Evolutionary conservation across 2,797 vertebrate genomes (phyloP), one percentile per base, ranked within the genome.

Genomic region (Phoebastria nigripes): DNA sequence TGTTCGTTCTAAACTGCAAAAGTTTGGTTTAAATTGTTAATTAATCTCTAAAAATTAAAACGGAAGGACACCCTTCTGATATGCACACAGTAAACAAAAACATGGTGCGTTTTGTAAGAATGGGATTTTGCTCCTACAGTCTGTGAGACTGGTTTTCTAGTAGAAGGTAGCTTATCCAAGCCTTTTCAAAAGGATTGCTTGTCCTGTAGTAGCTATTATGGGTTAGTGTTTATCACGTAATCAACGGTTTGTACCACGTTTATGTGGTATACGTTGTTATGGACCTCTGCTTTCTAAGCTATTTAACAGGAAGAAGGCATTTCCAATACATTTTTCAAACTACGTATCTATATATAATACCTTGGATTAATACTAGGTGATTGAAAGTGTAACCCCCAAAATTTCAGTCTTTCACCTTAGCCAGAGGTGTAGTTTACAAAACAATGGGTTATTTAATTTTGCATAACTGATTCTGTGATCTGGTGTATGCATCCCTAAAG

Each of bases 261-360:
- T n/a, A 35, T 3, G 2, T 67, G 41, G 49, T 65, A 21, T 13
- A 6, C 0, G 0, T 80, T 63, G 41, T 80, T 59, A 22, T 0
- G 2, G 67, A 41, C n/a, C 35, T 91, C 46, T 54, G n/a, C 37
- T 63, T 73, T 29, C 37, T 37, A 66, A 83, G n/a, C 31, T 41
- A 0, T 63, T 46, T 35, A 44, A 42, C 33, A 63, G 54, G 69
- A 58, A 74, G 44, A 78, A 90, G 54, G 56, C 33, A 28, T 65
- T 90, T 81, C 56, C 9, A 11, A 7, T n/a, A 22, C 0, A 0
- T 44, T 51, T 92, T 54, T 71, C 33, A 20, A 73, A 37, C 18
- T 62, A 3, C 24, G 10, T 35, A 15, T 66, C 4, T 74, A 0
- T 74, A 17, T 69, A 2, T 39, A 55, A 56, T 42, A 39, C 17